Base-by-base conservation (phyloP, 2,797 vertebrate genomes). In the Cephalopachus bancanus region DNA sequence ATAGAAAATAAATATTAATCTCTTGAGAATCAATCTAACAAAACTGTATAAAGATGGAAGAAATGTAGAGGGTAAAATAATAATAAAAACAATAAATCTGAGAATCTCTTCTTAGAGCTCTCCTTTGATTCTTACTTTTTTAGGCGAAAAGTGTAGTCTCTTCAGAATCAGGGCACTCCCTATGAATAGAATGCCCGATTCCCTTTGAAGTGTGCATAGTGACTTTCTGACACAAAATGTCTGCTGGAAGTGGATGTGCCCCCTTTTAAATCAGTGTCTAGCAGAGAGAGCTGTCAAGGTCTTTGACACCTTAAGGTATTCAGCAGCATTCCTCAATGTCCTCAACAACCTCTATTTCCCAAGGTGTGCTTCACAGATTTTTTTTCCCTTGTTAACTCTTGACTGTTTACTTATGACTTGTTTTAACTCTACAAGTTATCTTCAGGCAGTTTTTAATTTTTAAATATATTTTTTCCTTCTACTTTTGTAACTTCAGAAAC, bases 361-460 rank as follows among this genome's bases (percentile, higher is more conserved):
- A 65, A 94, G 28, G 4, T 87, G 79, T n/a, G 30, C 83, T 37
- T 89, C 28, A 64, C 5, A 28, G 7, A 55, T 26, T 79, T 79
- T 19, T n/a, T 30, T 53, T 81, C 26, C 62, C 24, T n/a, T 28
- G 3, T 57, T n/a, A 20, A 28, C 20, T 44, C 22, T 55, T 64
- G 12, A 83, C n/a, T 74, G 51, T 83, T 15, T 84, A 60, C 60
- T 59, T 64, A 19, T 64, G 59, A 62, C 64, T 78, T 83, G 9
- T 11, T 89, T 91, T 74, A 81, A n/a, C 28, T 75, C 83, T 87
- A 69, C 55, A 51, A 60, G 51, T 72, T 86, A 92, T 79, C 4
- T 12, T 83, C 72, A 76, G 14, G 14, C 22, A 74, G 51, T 62
- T 92, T 90, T 85, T 69, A 33, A 96, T 79, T 93, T 51, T 30